phyloP scores from a whole-genome alignment of 2,113 vertebrate genomes.

The Ceyx margarethae region DNA sequence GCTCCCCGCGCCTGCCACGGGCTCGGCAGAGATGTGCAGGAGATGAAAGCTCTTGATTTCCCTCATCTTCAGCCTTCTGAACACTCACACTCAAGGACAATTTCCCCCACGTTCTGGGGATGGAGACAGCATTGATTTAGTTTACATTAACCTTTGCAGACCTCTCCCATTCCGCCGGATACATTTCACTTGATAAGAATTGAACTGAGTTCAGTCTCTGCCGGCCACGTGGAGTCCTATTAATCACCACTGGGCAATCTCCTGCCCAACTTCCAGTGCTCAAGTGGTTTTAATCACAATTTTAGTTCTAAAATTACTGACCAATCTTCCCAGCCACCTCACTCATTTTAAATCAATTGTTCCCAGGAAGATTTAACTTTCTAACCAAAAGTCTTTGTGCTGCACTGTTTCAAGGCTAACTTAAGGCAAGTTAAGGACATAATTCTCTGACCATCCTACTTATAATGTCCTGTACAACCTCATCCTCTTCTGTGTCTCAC shows the following conservation, averaged over 20 bases:
- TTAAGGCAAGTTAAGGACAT: neutral
- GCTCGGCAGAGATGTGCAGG: conserved; percentile 18
- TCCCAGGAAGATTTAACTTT: neutral
- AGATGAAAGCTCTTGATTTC: conserved; percentile 45
- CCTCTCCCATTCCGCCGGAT: conserved; percentile 49
- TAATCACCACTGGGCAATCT: conserved; percentile 40
- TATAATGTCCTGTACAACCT: neutral
- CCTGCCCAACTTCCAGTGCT: neutral
- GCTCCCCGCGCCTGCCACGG: neutral
- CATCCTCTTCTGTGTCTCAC: neutral
- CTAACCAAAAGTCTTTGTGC: neutral
- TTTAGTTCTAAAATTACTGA: conserved; percentile 44
- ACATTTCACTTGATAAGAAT: conserved; percentile 56
- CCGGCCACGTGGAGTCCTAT: neutral
- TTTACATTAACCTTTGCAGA: conserved; percentile 68
- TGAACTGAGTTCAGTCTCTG: conserved; percentile 15
- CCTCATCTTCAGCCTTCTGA: conserved; percentile 27
- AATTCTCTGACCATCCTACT: neutral
- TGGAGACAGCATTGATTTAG: conserved; percentile 61
- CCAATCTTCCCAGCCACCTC: neutral
- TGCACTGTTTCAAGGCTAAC: neutral
- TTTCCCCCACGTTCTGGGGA: conserved; percentile 40
- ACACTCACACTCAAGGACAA: conserved; percentile 51
- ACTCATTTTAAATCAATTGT: neutral
- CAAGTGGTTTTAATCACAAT: conserved; percentile 62